Base-by-base conservation (phyloP, 2,888 invertebrate species). In the Cristatella mucedo region DNA sequence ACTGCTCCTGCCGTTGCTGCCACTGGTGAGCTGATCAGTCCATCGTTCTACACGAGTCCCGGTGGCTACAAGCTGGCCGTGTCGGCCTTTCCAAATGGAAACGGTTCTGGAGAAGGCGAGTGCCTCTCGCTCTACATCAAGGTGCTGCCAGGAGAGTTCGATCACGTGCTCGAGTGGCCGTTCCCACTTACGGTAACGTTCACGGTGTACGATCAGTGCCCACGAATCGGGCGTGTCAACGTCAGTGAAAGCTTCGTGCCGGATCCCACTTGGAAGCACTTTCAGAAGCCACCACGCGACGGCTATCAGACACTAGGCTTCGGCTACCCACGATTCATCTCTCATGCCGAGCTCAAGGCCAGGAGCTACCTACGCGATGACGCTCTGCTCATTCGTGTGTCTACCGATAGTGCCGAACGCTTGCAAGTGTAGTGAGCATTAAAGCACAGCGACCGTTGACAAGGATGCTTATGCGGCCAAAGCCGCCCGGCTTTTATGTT, bases 191-290 rank as follows among this genome's bases (percentile, higher is more conserved):
- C 85, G 2, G 86, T 93, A 26, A 82, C 86, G 2, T 89, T 93
- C 70, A 86, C 87, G 0, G 75, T 93, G 40, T 84, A 86, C 69
- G 91, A 93, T 67, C 91, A 91, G 64, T 71, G 74, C 70, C 55
- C 77, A 0, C n/a, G n/a, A n/a, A 82, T 82, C 58, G 76, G 81
- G 61, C 49, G 59, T 11, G 78, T 80, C 20, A 82, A 82, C 58
- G 78, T 84, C 51, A 79, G 81, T 22, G 87, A 89, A 63, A 85
- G 84, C 53, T 89, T 89, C 69, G 82, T 86, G 40, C 89, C 89
- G 0, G 87, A 89, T 63, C 87, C 87, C 30, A 81, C 85, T n/a
- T 89, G 89, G 87, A 85, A 86, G 59, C 87, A 89, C 63, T 89
- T 89, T 69, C 86, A 86, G 61, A 73, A 86, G 52, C 87, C 87